Evolutionary conservation across 2,888 invertebrate species (phyloP), one percentile per base, ranked within the genome.

Genomic region (Orthosia gracilis): DNA sequence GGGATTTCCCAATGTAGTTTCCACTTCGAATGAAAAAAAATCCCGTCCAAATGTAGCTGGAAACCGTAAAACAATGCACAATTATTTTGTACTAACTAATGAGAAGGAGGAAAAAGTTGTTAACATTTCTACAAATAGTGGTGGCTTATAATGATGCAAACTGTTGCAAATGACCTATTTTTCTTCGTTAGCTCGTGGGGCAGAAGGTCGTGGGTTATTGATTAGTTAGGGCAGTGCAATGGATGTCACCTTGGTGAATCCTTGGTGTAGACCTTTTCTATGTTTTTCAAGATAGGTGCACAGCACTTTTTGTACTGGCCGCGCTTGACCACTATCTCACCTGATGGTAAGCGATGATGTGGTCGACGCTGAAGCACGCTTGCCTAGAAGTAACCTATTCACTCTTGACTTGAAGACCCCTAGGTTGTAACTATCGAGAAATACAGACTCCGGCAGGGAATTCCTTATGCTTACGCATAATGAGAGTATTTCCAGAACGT

Each of bases 151-250:
- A 83, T 61, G 54, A 78, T 55, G 45, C 26, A 64, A 21, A 58
- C 58, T 26, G 26, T 52, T 73, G 13, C 59, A 83, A 72, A 73
- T 80, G 80, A 83, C 80, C 84, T 67, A 73, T 73, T 64, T 83
- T 52, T 62, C 62, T 52, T 54, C 31, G 40, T 47, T 78, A 52
- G 50, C 23, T 18, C 4, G 47, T 67, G 40, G 73, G 54, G 55
- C 49, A 52, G 23, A 80, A 68, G 73, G 73, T 47, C 73, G 84
- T 21, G 40, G 23, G 13, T 52, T 84, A 84, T 80, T 67, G 84
- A 80, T 84, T 67, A 13, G 58, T 55, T 21, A n/a, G 47, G 26
- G 15, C 58, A 52, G 17, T 59, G 50, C 73, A 73, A 59, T 67
- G 23, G 50, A 45, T 49, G 47, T 45, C 26, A 47, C 45, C 21